Evolutionary conservation across 2,888 invertebrate species (phyloP), one percentile per base, ranked within the genome.

Genomic region (Calameuta filiformis): DNA sequence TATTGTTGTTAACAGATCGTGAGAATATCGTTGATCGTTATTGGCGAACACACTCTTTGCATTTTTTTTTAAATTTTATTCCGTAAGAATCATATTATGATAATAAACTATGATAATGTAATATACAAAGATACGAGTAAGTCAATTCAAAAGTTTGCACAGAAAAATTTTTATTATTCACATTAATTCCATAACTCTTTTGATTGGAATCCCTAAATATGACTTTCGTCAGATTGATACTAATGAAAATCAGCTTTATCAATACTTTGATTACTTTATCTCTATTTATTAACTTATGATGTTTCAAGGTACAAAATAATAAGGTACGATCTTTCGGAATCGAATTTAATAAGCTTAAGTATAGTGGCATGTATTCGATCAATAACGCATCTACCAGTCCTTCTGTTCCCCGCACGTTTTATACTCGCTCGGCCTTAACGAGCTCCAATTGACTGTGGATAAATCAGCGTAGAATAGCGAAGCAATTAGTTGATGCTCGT

Each of bases 391-490:
- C 35, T 56, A 56, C 40, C 23, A 56, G 40, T 23, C 40, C 40
- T 56, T 56, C 23, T 23, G 40, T 23, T 71, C 71, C 30, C 71
- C 31, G 31, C 30, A 71, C 40, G 40, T 56, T 56, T 56, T 56
- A 56, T 56, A 56, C 71, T 71, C 71, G 71, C 71, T 15, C 71
- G 71, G 71, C 33, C 40, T 40, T 40, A 40, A 40, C 40, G 15
- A 33, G 71, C 31, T 71, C 71, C n/a, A 71, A 71, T 31, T 30
- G 71, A 71, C 71, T 33, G 31, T 71, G 71, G 30, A 33, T 31
- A 71, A 71, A 71, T 71, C 71, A 71, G 71, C 71, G 31, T 71
- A 71, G 71, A 71, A 71, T 71, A 71, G 71, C 71, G 30, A 71
- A 71, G 12, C 33, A 71, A 31, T 33, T 71, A 71, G 33, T 71